Base-by-base conservation (phyloP, 2,888 invertebrate species). In the Formica aserva region DNA sequence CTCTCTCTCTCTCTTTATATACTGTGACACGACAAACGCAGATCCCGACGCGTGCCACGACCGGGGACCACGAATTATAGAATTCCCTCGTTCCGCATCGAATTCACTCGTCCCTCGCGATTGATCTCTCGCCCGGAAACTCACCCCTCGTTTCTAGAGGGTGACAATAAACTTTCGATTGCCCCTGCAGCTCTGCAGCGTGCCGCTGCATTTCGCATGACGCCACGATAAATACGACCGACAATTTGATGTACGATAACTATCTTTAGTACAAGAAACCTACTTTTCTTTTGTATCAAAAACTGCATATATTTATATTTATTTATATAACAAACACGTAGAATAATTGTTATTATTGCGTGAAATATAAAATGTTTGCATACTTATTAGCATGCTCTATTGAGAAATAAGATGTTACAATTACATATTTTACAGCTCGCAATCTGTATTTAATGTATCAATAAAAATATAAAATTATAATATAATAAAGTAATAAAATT, bases 31-130 rank as follows among this genome's bases (percentile, higher is more conserved):
- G 38, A 22, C 74, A 77, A 82, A 71, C 72, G 76, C 71, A 57
- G 62, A 76, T 85, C 72, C 62, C 62, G 77, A 86, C 83, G 85
- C 86, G 84, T 88, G 87, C 78, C 85, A 38, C 32, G 74, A 41
- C 6, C 38, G 15, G 41, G 83, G 45, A 41, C 62, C 22, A 78
- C 77, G 67, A 76, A 80, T 88, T 83, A 85, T 82, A 82, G 89
- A 89, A 89, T 89, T 89, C 85, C 78, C 85, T 81, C 62, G 65
- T 88, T 85, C 83, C 85, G 62, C 85, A 83, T 85, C 85, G 84
- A 88, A 89, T 89, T 87, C 82, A 62, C 65, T 52, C n/a, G 48
- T 32, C 76, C 82, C 76, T 41, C 41, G 63, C 60, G 45, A 74
- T 75, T 75, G 76, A 83, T 85, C 83, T 75, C 72, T 62, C 45